phyloP scores from a whole-genome alignment of 2,888 invertebrate species.

The Nasonovia ribisnigri region DNA sequence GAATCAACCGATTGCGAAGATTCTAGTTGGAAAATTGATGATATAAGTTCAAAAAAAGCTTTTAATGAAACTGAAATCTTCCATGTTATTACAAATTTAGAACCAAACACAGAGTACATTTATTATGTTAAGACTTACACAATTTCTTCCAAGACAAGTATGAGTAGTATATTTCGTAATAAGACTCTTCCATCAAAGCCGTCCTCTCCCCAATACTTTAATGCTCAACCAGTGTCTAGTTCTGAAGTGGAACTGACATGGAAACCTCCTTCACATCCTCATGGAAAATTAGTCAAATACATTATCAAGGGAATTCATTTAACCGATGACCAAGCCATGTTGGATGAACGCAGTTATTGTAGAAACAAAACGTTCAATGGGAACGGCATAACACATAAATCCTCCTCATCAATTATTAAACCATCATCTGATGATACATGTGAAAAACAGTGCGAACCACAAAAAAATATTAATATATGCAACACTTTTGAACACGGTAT shows the following conservation, averaged over 20 bases:
- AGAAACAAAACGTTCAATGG: slow-evolving; percentile 59
- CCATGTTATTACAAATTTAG: slow-evolving; percentile 71
- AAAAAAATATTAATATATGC: slow-evolving; percentile 40
- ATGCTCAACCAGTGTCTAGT: slow-evolving; percentile 70
- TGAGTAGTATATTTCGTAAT: slow-evolving; percentile 72
- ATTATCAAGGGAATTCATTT: slow-evolving; percentile 70
- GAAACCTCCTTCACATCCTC: slow-evolving; percentile 75
- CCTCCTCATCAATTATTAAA: background rate
- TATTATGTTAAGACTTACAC: slow-evolving; percentile 80
- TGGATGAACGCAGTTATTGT: slow-evolving; percentile 69
- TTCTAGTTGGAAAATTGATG: slow-evolving; percentile 70
- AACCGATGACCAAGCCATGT: slow-evolving; percentile 68
- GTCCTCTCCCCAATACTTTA: slow-evolving; percentile 69
- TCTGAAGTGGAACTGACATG: slow-evolving; percentile 74
- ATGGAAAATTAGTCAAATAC: slow-evolving; percentile 76
- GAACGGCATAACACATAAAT: background rate
- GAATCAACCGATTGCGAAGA: slow-evolving; percentile 72
- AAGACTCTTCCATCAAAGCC: slow-evolving; percentile 72
- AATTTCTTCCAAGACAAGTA: slow-evolving; percentile 70
- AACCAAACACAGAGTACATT: slow-evolving; percentile 80
- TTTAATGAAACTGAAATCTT: slow-evolving; percentile 48
- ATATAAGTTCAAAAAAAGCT: slow-evolving; percentile 67
- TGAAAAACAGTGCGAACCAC: slow-evolving; percentile 35
- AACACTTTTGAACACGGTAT: slow-evolving; percentile 45
- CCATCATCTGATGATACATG: background rate